Evolutionary conservation across 2,888 invertebrate genomes (phyloP).

Genomic region (Aplocera efformata): DNA sequence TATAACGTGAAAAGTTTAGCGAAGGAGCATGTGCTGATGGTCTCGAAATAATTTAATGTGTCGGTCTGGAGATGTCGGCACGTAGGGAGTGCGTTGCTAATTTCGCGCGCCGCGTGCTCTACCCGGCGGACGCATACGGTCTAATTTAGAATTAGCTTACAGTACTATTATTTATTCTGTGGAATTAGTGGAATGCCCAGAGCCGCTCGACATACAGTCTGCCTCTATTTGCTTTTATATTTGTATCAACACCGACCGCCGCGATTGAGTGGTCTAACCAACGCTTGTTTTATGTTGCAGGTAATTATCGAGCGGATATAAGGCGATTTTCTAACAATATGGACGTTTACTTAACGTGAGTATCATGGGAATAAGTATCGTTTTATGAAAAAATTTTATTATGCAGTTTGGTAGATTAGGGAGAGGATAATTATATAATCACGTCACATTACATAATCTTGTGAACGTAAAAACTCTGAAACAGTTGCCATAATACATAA

Average conservation of each 20-base stretch:
- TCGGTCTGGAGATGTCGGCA: conserved; percentile 39
- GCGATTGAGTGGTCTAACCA: conserved; percentile 24
- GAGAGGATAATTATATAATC: too few relatives aligned
- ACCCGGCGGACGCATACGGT: conserved; percentile 36
- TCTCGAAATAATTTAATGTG: conserved; percentile 57
- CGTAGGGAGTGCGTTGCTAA: conserved; percentile 31
- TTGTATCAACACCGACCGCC: conserved; percentile 17
- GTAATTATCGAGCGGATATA: conserved; percentile 35
- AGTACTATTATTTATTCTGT: too few relatives aligned
- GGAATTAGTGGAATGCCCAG: conserved; percentile 43
- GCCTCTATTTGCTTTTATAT: conserved; percentile 31
- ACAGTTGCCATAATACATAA: too few relatives aligned
- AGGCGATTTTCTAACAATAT: conserved; percentile 9
- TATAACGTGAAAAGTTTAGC: conserved; percentile 41
- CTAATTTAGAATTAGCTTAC: conserved; percentile 57
- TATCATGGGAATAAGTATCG: neutral
- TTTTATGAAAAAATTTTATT: too few relatives aligned
- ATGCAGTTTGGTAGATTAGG: too few relatives aligned
- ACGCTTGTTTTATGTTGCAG: conserved; percentile 36
- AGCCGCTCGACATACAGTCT: conserved; percentile 57
- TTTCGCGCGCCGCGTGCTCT: conserved; percentile 25
- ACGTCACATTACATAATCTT: too few relatives aligned
- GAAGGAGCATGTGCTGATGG: conserved; percentile 47
- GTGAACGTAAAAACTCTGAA: too few relatives aligned
- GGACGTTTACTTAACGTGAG: conserved; percentile 7